A percentile compares a stretch with the other conserved stretches of the same genome.
Evolutionary conservation across 1,140 invertebrate genomes (phyloP).

Genomic region (Schlechtendalia chinensis): DNA sequence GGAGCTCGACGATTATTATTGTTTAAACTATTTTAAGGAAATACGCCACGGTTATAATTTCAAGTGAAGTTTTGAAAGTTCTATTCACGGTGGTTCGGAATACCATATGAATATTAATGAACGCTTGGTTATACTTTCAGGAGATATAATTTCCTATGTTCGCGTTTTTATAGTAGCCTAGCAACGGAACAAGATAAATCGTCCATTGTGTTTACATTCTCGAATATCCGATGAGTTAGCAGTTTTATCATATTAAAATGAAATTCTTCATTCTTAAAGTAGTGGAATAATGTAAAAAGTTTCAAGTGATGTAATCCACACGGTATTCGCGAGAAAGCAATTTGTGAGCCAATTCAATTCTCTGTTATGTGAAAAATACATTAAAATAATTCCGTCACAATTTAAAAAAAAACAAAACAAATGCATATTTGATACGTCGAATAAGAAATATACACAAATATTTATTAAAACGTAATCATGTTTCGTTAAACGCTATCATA

Average conservation of each 20-base stretch:
- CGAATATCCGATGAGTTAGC: constrained; percentile 12
- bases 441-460: too few relatives aligned
- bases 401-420: too few relatives aligned
- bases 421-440: too few relatives aligned
- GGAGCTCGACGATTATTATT: background rate
- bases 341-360: too few relatives aligned
- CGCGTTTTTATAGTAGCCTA: constrained; percentile 7
- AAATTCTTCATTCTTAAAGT: background rate
- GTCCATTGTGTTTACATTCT: constrained; percentile 13
- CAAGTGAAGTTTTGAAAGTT: constrained; percentile 6
- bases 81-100: background rate
- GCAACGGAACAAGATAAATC: background rate
- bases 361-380: too few relatives aligned
- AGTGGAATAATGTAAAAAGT: too few relatives aligned
- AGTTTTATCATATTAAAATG: constrained; percentile 19
- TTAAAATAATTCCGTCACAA: too few relatives aligned
- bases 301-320: too few relatives aligned
- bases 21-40: background rate
- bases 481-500: too few relatives aligned
- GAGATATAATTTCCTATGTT: constrained; percentile 17
- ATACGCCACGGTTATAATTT: background rate
- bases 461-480: too few relatives aligned
- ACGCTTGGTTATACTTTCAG: background rate
- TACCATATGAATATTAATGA: constrained; percentile 41
- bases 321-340: too few relatives aligned